These are phyloP conservation scores for Sylvilagus bachmani DNA, from an alignment of 2,113 vertebrate species.

Conservation along the genomic window DNA sequence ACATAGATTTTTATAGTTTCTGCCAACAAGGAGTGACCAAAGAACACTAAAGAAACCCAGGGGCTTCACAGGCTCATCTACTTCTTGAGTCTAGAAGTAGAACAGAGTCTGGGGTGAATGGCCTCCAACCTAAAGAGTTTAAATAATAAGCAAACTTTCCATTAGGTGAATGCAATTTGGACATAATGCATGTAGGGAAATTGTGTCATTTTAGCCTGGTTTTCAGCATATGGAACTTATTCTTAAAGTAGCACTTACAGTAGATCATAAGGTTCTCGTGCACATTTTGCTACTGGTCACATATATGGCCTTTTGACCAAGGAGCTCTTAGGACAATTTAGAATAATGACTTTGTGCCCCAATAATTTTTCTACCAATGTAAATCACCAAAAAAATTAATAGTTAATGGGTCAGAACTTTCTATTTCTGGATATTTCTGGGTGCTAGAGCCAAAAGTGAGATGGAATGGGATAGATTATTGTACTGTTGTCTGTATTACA, in stretches of 20 bases:
- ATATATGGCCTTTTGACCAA: neutral
- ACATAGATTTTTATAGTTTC: neutral
- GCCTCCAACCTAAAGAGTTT: neutral
- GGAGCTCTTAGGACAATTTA: neutral
- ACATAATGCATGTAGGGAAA: neutral
- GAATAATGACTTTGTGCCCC: neutral
- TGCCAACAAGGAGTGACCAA: neutral
- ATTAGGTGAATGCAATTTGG: neutral
- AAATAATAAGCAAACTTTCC: neutral
- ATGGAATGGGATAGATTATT: neutral
- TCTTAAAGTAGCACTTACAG: neutral
- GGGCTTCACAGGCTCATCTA: neutral
- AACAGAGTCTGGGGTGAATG: neutral
- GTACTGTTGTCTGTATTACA: constrained; percentile 23
- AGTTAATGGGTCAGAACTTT: neutral
- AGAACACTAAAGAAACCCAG: neutral
- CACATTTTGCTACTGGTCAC: constrained; percentile 2
- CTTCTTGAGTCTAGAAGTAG: neutral
- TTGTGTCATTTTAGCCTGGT: neutral
- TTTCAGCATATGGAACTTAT: constrained; percentile 4
- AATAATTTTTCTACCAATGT: neutral
- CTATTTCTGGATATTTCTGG: neutral
- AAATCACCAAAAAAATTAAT: neutral
- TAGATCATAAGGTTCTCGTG: neutral
- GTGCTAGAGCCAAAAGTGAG: neutral